Base-by-base conservation (phyloP, 2,113 vertebrate genomes). In the Pelecanoides urinatrix region DNA sequence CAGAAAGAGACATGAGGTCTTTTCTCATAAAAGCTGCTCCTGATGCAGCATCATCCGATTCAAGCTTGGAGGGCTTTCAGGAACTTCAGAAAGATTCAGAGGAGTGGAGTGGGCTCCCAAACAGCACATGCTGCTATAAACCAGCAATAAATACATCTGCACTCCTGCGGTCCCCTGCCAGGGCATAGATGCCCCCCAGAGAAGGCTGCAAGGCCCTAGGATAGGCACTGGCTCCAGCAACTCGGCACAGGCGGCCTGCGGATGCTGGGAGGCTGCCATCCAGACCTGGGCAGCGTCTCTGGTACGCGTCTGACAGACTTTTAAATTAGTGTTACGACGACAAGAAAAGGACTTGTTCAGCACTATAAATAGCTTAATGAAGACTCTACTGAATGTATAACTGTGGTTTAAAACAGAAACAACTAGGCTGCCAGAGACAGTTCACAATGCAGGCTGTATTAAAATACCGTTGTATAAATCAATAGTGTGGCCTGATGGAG, bases 191-290 rank as follows among this genome's bases (percentile, higher is more conserved):
- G 4, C 8, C 12, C 25, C 40, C 40, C 16, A 4, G 23, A 16
- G 13, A 58, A 36, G 32, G n/a, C 71, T 76, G 62, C 25, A 8
- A 44, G 49, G 75, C 44, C 19, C 7, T 3, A 6, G 68, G 36
- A 19, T 18, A 52, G 52, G 27, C 8, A 9, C 50, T 13, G 21
- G 75, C 47, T 82, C 50, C 0, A 0, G 59, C 3, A 2, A 36
- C 47, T 10, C 0, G 0, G 49, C 56, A n/a, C 8, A 30, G 14
- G 49, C 4, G 0, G 59, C 27, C 23, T 11, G 25, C 0, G 1
- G 22, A 17, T 23, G 53, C 61, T 11, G 52, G 23, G 18, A 5
- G 34, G 38, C 38, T 52, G 49, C 21, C 20, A 32, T 6, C 17
- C 20, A 7, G 9, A 32, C 34, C 36, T 6, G 53, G 53, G 78